Percentiles rank a stretch among this genome's conserved stretches.
Evolutionary conservation across 2,797 vertebrate genomes (phyloP).

Genomic region (Uromys caudimaculatus): DNA sequence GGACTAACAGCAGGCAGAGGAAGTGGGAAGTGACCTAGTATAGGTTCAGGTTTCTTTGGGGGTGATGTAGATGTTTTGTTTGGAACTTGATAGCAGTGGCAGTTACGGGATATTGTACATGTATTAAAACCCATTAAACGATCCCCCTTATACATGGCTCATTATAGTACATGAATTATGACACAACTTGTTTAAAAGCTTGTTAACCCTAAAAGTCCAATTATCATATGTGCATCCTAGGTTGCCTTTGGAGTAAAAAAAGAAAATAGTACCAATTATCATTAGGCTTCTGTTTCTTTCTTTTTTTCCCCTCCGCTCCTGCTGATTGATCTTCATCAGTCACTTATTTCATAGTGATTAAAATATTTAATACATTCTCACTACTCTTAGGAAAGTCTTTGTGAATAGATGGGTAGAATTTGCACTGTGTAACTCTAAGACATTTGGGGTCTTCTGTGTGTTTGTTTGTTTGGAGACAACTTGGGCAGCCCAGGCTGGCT

Average conservation of each 20-base stretch:
- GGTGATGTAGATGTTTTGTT: neutral
- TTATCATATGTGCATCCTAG: neutral
- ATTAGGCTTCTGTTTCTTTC: neutral
- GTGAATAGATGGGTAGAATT: neutral
- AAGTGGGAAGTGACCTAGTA: neutral
- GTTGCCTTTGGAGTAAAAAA: neutral
- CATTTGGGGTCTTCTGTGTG: neutral
- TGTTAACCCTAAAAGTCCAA: neutral
- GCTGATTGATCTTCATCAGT: neutral
- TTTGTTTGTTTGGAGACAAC: neutral
- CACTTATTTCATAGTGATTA: neutral
- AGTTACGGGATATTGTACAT: neutral
- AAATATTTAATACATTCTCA: neutral
- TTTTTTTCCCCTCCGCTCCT: neutral
- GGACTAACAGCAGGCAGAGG: neutral
- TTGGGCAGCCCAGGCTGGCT: neutral
- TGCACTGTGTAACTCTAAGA: neutral
- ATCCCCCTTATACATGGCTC: neutral
- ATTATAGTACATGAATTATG: neutral
- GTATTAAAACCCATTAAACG: neutral
- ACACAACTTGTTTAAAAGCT: neutral
- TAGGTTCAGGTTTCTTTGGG: neutral
- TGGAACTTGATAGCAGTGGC: constrained; percentile 6
- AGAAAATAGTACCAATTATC: neutral
- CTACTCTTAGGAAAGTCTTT: neutral